A percentile compares a stretch with the other conserved stretches of the same genome.
Evolutionary conservation across 2,797 vertebrate genomes (phyloP).

Genomic region (Eulemur rubriventer): DNA sequence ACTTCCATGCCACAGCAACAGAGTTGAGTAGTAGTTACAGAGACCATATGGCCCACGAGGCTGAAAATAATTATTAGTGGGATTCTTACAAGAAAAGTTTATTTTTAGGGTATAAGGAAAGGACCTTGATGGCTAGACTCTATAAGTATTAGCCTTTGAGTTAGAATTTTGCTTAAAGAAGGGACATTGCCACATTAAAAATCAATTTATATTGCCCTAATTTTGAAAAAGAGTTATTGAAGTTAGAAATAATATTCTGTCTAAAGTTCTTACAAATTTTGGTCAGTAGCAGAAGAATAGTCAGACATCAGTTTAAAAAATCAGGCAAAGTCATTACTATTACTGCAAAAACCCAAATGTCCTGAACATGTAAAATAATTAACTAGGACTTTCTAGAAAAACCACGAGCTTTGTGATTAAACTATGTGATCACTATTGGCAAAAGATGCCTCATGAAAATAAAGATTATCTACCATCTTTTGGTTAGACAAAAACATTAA

Average conservation of each 20-base stretch:
- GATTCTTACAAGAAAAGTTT: neutral
- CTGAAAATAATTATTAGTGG: constrained; percentile 19
- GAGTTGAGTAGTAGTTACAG: neutral
- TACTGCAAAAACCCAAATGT: neutral
- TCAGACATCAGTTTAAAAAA: neutral
- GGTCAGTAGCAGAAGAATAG: neutral
- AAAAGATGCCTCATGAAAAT: neutral
- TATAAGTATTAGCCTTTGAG: neutral
- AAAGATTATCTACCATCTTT: neutral
- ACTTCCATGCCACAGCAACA: neutral
- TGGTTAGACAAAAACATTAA: neutral
- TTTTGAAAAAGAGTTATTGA: neutral
- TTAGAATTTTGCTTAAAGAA: neutral
- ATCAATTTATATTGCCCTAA: neutral
- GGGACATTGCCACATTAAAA: neutral
- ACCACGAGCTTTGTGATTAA: neutral
- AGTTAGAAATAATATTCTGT: neutral
- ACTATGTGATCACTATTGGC: neutral
- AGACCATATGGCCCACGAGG: neutral
- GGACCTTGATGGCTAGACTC: rapidly evolving
- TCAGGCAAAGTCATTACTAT: neutral
- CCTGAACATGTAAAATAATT: neutral
- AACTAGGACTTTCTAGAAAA: neutral
- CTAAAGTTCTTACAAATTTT: neutral
- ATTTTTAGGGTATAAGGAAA: neutral